Base-by-base conservation (phyloP, 2,113 vertebrate species). In the Prunella himalayana region DNA sequence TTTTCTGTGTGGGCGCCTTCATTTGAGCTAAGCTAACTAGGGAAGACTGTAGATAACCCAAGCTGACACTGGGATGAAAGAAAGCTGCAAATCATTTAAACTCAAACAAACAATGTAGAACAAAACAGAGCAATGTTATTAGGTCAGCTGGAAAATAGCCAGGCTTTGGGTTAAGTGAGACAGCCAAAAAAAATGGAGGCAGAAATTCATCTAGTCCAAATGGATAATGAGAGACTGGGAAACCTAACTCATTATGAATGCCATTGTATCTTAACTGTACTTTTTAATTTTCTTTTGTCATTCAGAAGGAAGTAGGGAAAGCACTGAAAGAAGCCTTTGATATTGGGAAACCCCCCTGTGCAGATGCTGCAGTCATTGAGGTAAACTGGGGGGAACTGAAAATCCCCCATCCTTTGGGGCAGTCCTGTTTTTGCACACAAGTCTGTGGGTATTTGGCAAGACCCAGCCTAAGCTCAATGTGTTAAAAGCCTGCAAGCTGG, bases 51-150 rank as follows among this genome's bases (percentile, higher is more conserved):
- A 91, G 95, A 96, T 94, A 96, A 96, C 95, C 89, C 16, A 15
- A 95, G 69, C 72, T 97, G 91, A 92, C 94, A 76, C 15, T 45
- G 53, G 86, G 70, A 91, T 92, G 92, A 97, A 95, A 95, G 89
- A 72, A 92, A 89, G 89, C 93, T 94, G 86, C 65, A 95, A 89
- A 91, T 91, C 51, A 82, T 82, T 94, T 96, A 95, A 87, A 87
- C 73, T 95, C 89, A 92, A 89, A 84, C 77, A 95, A 95, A 92
- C 77, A 94, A 57, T 30, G n/a, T 64, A 61, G 92, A 93, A 92
- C 86, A 91, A 92, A 97, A 75, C 77, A 92, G 95, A 91, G 84
- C 41, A 94, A 91, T 89, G 93, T 87, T 96, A 95, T 95, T 94
- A 93, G 90, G 85, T 90, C 80, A 82, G 44, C 82, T 96, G 93